Base-by-base conservation (phyloP, 2,113 vertebrate species). In the Podarcis muralis region DNA sequence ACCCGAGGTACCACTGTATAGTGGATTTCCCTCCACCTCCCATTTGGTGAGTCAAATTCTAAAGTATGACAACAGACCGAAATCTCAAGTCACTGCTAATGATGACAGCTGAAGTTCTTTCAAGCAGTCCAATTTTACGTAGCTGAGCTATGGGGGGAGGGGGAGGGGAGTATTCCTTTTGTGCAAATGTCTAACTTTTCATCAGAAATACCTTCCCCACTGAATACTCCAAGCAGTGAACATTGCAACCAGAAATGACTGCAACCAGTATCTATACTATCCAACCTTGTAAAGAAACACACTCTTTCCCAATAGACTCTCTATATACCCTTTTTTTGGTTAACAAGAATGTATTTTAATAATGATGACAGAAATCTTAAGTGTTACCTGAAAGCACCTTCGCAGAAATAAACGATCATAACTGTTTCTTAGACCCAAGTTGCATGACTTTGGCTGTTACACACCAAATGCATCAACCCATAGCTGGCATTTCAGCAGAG, bases 21-120 rank as follows among this genome's bases (percentile, higher is more conserved):
- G 37, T 11, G 16, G 81, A 6, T 8, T 77, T 77, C 16, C 48
- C 30, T 6, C 8, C 35, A 40, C 27, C 48, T 18, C 15, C 8
- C 35, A 40, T 62, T 59, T 32, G 80, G 87, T 15, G 82, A 80
- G 11, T 65, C 35, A 66, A 88, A 88, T 59, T 27, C 43, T 18
- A 89, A 62, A 81, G 88, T 53, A 80, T 87, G 87, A 68, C 66
- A 92, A 27, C 77, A 92, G 91, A 80, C 65, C n/a, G 20, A 68
- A 91, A 94, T 6, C 30, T 40, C 86, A 86, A 93, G 90, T 32
- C 80, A 80, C 57, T 74, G 59, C 1, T 83, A 87, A 85, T 85
- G 3, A 43, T 32, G 62, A 87, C 80, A 91, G 62, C 13, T 0
- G 0, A 92, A 90, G 72, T 84, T 32, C 25, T 90, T 1, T 53